Evolutionary conservation across 35 echinoderm and acorn worm species (phyloP), one percentile per base, ranked within the genome.

Genomic region (Patiria miniata): DNA sequence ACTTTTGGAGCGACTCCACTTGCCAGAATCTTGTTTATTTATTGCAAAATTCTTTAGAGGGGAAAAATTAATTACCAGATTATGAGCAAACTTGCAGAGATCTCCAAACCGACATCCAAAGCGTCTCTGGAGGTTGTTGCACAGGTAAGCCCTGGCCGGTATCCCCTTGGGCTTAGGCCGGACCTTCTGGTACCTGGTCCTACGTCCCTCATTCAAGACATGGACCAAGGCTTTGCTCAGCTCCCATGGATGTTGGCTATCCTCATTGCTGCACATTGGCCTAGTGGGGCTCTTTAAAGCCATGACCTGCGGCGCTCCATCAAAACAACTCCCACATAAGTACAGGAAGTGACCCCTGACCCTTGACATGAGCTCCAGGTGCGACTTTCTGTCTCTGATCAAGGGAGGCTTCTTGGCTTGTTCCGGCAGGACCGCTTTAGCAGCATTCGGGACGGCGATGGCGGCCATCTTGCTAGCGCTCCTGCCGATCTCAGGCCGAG

Each of bases 51-150:
- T n/a, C n/a, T n/a, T n/a, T n/a, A n/a, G n/a, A n/a, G n/a, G n/a
- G n/a, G n/a, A n/a, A n/a, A n/a, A n/a, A n/a, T n/a, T n/a, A n/a
- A n/a, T 90, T 54, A 87, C 65, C 18, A 57, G 28, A 47, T 86
- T 92, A 37, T 98, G 96, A 29, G 89, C 96, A 92, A 94, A 98
- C 29, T 87, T 55, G 78, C 96, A 98, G 7, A 19, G 81, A 53
- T 94, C 33, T 18, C 86, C 92, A 21, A 23, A 55, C 5, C 30
- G 9, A 57, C 95, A 97, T 2, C 94, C 90, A 82, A 85, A 93
- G 23, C 73, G 40, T 59, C 68, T 93, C 51, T 81, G 26, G 29
- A 79, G 57, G 52, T 97, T 83, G 87, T 91, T 83, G 34, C 95
- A 97, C 37, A 88, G 85, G 22, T 86, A 33, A 7, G 83, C 87